phyloP scores from a whole-genome alignment of 2,888 invertebrate species.

The Spicauda simplicius region DNA sequence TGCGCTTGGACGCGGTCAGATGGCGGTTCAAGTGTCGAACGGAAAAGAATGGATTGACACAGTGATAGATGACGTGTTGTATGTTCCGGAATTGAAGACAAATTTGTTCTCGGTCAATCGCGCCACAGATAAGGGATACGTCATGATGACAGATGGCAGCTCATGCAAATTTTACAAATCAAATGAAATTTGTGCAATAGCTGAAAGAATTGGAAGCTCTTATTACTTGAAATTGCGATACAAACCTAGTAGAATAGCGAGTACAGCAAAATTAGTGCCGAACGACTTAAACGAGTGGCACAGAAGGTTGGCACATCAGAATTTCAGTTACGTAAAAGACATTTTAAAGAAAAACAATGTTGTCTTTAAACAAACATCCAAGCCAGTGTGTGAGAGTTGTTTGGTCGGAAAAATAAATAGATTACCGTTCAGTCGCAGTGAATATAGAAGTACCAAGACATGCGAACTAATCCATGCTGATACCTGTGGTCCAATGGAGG shows the following conservation, averaged over 20 bases:
- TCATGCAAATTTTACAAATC: slow-evolving; percentile 8
- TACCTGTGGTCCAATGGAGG: slow-evolving; percentile 46
- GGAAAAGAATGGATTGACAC: slow-evolving; percentile 46
- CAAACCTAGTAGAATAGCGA: slow-evolving; percentile 30
- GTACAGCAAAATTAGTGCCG: slow-evolving; percentile 17
- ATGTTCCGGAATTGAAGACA: slow-evolving; percentile 43
- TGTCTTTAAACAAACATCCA: slow-evolving; percentile 31
- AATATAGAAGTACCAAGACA: slow-evolving; percentile 34
- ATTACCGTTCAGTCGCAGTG: slow-evolving; percentile 16
- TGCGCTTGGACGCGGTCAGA: slow-evolving; percentile 42
- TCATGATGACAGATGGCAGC: slow-evolving; percentile 3
- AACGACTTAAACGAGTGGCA: slow-evolving; percentile 38
- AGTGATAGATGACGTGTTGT: slow-evolving; percentile 45
- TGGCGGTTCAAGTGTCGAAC: slow-evolving; percentile 41
- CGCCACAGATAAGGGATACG: background rate
- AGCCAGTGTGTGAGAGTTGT: slow-evolving; percentile 39
- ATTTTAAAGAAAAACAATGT: slow-evolving; percentile 35
- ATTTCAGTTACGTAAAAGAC: slow-evolving; percentile 34
- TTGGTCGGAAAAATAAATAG: slow-evolving; percentile 35
- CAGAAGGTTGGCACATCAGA: slow-evolving; percentile 37
- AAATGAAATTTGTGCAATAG: slow-evolving; percentile 41
- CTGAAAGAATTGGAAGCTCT: slow-evolving; percentile 39
- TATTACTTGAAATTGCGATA: slow-evolving; percentile 43
- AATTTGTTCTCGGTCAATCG: slow-evolving; percentile 6
- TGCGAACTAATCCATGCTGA: slow-evolving; percentile 47